These are phyloP conservation scores for Lithodes maja DNA, from an alignment of 2,888 invertebrate genomes.

Conservation along the genomic window DNA sequence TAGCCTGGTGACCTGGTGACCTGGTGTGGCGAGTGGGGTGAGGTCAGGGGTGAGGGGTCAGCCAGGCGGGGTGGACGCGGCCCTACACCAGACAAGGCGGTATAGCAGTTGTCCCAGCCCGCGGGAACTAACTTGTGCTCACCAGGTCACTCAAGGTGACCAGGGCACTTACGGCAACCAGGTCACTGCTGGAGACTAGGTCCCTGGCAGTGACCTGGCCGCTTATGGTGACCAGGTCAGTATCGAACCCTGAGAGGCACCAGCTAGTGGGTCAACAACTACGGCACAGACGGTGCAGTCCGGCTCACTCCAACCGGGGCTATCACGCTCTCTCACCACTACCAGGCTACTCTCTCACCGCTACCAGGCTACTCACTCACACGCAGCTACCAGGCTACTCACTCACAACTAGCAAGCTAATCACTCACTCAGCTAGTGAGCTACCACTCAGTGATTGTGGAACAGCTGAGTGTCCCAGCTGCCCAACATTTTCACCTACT, in stretches of 20 bases:
- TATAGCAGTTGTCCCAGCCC: slow-evolving; percentile 55
- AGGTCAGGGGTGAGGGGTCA: slow-evolving; percentile 23
- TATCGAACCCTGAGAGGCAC: slow-evolving; percentile 12
- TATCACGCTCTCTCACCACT: slow-evolving; percentile 1
- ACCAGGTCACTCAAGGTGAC: slow-evolving; percentile 19
- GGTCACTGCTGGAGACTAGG: background rate
- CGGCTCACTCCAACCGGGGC: background rate
- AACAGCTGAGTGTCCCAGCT: background rate
- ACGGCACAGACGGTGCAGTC: background rate
- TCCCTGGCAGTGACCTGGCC: background rate
- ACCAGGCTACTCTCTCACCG: slow-evolving; percentile 14
- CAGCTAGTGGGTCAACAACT: slow-evolving; percentile 14
- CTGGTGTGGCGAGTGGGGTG: background rate
- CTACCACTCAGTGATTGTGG: slow-evolving; percentile 1
- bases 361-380: slow-evolving; percentile 17
- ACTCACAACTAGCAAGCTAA: background rate
- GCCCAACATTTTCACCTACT: slow-evolving; percentile 27
- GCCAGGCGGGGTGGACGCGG: slow-evolving; percentile 32
- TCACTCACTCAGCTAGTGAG: slow-evolving; percentile 1
- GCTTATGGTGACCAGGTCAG: slow-evolving; percentile 1
- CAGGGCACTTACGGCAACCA: slow-evolving; percentile 14
- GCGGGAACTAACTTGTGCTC: slow-evolving; percentile 31
- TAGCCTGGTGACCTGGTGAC: slow-evolving; percentile 34
- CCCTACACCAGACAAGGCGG: slow-evolving; percentile 45
- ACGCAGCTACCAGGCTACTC: slow-evolving; percentile 2